Evolutionary conservation across 1,140 invertebrate species (phyloP).

Genomic region (Archivesica marissinica): DNA sequence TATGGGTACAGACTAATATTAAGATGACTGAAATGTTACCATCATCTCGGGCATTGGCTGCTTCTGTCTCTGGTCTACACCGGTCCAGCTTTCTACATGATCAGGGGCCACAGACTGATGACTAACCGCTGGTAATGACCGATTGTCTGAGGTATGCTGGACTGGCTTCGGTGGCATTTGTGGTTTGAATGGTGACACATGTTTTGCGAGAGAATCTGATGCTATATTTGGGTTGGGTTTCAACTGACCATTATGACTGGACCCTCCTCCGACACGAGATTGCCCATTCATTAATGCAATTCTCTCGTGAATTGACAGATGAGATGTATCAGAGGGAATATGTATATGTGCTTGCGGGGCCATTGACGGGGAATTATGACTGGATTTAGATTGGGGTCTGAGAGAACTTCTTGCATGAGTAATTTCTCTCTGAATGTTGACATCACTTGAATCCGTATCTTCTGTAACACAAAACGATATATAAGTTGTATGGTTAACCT

Average conservation of each 20-base stretch:
- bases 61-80: too few species aligned
- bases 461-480: neutral
- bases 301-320: slow-evolving; percentile 23
- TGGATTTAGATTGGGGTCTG: neutral
- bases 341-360: neutral
- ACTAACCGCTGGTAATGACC: too few species aligned
- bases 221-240: neutral
- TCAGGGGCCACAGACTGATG: too few species aligned
- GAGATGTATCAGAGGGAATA: neutral
- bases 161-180: neutral
- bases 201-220: neutral
- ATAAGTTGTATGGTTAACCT: too few species aligned
- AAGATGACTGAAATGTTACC: too few species aligned
- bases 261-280: neutral
- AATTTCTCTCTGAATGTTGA: neutral
- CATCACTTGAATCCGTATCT: neutral
- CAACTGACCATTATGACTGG: neutral
- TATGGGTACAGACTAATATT: too few species aligned
- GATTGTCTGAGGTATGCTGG: too few species aligned
- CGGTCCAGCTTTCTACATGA: too few species aligned
- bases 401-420: neutral
- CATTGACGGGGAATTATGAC: neutral
- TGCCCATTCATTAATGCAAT: slow-evolving; percentile 29
- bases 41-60: too few species aligned
- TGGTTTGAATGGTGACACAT: neutral